Evolutionary conservation across 2,113 vertebrate genomes (phyloP), one percentile per base, ranked within the genome.

Genomic region (Hyla sarda): DNA sequence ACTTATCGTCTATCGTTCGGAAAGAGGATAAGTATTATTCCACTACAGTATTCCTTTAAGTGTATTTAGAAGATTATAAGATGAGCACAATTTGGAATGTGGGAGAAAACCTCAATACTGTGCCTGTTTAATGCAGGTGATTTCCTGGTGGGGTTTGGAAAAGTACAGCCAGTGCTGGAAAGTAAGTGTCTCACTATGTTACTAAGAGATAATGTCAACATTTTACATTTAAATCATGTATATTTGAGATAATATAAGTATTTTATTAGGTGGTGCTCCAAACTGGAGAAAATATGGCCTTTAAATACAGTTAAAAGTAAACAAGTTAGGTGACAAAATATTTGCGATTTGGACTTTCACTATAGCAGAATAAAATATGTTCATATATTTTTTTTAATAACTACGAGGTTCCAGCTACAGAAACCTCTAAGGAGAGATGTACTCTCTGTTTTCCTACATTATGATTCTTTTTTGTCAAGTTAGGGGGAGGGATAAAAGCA

Each of bases 391-490:
- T 32, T 76, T 77, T 34, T 21, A 52, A 13, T 14, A 75, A 50
- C 73, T 11, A 17, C 10, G 2, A 23, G 16, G 21, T 14, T 37
- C 19, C 21, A 56, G 23, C 32, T 21, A 32, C 17, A 19, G 11
- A 17, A 23, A 41, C 52, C 52, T 79, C 50, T 13, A n/a, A 58
- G 76, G 76, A 58, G 19, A 60, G 28, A 80, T 60, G 34, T 62
- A 60, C 50, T 60, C 45, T 80, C 12, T 80, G 14, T 60, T 60
- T 60, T 79, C 60, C 30, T 56, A 37, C 54, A 41, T 60, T 34
- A 58, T 32, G 16, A 41, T 11, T 58, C 25, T 79, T 79, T 41
- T 17, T 6, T 9, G 28, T 14, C 10, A 25, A 8, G 21, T 19
- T 45, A 13, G 48, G 3, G 48, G 30, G 13, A 8, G 7, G 13